Evolutionary conservation across 2,888 invertebrate genomes (phyloP).

Genomic region (Rutpela maculata): DNA sequence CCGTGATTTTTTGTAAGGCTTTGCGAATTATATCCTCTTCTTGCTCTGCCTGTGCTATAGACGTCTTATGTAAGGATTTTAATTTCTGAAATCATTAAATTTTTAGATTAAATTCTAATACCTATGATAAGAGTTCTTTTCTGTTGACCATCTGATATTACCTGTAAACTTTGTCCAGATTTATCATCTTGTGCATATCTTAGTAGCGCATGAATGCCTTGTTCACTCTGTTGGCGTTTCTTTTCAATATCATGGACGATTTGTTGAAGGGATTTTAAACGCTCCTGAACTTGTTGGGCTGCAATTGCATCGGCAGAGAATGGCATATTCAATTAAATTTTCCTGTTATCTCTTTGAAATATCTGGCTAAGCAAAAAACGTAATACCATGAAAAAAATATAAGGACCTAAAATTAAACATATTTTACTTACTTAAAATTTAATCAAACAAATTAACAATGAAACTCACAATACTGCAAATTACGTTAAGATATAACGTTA

Average conservation of each 20-base stretch:
- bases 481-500: not conserved
- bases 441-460: not conserved
- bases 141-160: too few relatives aligned
- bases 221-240: slow-evolving; percentile 87
- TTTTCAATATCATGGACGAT: slow-evolving; percentile 88
- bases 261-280: slow-evolving; percentile 85
- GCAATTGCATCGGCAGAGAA: slow-evolving; percentile 85
- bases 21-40: slow-evolving; percentile 90
- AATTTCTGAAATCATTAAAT: slow-evolving; percentile 76
- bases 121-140: too few relatives aligned
- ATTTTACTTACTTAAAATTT: not conserved
- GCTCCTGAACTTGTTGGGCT: slow-evolving; percentile 83
- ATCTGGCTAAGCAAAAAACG: slow-evolving; percentile 74
- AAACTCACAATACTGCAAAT: slow-evolving; percentile 15
- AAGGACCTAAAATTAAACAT: slow-evolving; percentile 55
- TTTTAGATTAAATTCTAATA: not conserved
- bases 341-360: slow-evolving; percentile 52
- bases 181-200: slow-evolving; percentile 79
- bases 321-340: slow-evolving; percentile 77
- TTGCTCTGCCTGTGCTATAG: slow-evolving; percentile 87
- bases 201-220: slow-evolving; percentile 85
- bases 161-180: slow-evolving; percentile 66
- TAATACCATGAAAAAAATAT: slow-evolving; percentile 76
- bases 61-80: slow-evolving; percentile 86
- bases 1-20: slow-evolving; percentile 90